These are phyloP conservation scores for Spisula solida DNA, from an alignment of 2,888 invertebrate species.

Conservation along the genomic window DNA sequence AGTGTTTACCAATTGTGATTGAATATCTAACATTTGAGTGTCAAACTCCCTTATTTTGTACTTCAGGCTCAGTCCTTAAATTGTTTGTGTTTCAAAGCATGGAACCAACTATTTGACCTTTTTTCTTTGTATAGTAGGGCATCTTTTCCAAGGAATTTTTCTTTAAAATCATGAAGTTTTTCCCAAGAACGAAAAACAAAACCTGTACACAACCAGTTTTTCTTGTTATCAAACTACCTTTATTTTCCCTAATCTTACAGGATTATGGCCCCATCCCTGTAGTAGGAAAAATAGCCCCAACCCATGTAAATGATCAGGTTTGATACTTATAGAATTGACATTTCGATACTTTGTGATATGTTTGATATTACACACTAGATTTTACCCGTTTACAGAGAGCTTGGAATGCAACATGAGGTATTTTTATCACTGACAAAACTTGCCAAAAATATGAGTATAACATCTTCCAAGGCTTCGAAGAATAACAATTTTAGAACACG, in stretches of 20 bases:
- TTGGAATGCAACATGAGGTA: background rate
- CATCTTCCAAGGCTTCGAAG: background rate
- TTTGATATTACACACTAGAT: background rate
- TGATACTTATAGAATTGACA: background rate
- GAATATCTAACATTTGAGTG: conserved; percentile 6
- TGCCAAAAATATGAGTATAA: conserved; percentile 2
- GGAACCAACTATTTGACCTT: too few species aligned
- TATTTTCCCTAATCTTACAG: too few species aligned
- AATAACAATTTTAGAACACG: background rate
- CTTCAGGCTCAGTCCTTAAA: background rate
- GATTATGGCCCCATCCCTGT: too few species aligned
- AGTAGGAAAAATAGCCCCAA: too few species aligned
- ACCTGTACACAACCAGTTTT: too few species aligned
- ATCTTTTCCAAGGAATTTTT: too few species aligned
- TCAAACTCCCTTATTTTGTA: conserved; percentile 28
- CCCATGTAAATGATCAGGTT: too few species aligned
- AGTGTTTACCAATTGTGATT: background rate
- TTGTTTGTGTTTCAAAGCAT: too few species aligned
- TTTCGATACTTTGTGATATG: background rate
- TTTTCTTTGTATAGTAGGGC: too few species aligned
- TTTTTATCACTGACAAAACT: conserved; percentile 4
- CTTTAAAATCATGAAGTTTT: too few species aligned
- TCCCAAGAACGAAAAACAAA: too few species aligned
- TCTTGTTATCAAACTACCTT: too few species aligned
- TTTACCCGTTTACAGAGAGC: background rate